Evolutionary conservation across 2,888 invertebrate species (phyloP).

Genomic region (Acholoe squamosa): DNA sequence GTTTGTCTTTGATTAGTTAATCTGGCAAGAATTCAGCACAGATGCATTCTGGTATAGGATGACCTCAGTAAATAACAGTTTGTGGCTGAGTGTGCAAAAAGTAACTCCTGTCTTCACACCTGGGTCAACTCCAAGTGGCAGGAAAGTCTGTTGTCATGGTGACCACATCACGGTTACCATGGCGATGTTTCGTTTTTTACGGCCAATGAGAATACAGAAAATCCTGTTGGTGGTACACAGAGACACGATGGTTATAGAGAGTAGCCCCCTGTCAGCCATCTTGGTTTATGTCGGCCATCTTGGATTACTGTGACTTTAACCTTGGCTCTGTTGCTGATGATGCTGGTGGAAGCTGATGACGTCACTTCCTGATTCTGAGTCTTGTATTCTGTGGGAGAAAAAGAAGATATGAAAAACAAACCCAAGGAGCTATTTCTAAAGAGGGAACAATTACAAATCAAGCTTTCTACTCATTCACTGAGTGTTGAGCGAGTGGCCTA

Average conservation of each 20-base stretch:
- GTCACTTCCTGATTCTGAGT: not conserved
- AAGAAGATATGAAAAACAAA: too few relatives aligned
- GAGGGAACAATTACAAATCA: too few relatives aligned
- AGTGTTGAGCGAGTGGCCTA: too few relatives aligned
- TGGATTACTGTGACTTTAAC: too few relatives aligned
- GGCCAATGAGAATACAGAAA: not conserved
- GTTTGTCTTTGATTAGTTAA: not conserved
- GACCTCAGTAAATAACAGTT: not conserved
- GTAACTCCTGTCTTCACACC: not conserved
- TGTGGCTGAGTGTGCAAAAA: not conserved
- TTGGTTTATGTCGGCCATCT: not conserved
- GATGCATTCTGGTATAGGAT: constrained; percentile 27
- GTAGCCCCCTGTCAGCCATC: constrained; percentile 10
- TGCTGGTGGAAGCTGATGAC: not conserved
- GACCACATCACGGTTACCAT: not conserved
- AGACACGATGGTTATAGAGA: not conserved
- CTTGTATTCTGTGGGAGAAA: constrained; percentile 1
- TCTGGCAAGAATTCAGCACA: not conserved
- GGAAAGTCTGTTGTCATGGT: not conserved
- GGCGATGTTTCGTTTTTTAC: not conserved
- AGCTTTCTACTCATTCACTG: too few relatives aligned
- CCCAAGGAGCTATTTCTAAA: too few relatives aligned
- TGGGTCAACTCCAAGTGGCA: not conserved
- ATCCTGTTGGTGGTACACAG: not conserved
- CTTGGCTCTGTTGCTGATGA: not conserved